phyloP scores from a whole-genome alignment of 2,888 invertebrate genomes.

The Athripsodes cinereus region DNA sequence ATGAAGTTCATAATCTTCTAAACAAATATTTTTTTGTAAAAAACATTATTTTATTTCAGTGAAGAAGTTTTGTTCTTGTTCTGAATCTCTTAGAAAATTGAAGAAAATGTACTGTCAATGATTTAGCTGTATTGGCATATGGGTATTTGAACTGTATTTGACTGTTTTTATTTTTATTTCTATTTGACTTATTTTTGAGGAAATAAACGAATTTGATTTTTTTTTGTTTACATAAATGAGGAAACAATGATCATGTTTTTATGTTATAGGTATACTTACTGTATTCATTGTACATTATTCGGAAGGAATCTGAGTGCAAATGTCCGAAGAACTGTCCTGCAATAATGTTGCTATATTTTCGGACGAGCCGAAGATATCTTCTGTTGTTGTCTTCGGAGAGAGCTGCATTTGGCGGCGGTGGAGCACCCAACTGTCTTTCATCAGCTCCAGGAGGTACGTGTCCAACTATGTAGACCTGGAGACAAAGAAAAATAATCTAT shows the following conservation, averaged over 20 bases:
- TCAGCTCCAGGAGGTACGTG: slow-evolving; percentile 88
- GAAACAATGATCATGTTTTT: background rate
- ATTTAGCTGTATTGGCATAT: no score
- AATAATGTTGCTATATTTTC: slow-evolving; percentile 72
- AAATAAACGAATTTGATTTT: no score
- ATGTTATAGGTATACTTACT: slow-evolving; percentile 47
- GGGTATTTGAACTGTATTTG: no score
- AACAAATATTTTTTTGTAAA: no score
- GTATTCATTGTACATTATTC: slow-evolving; percentile 72
- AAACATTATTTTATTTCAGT: no score
- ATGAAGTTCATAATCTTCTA: no score
- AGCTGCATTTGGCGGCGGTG: slow-evolving; percentile 50
- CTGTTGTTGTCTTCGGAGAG: slow-evolving; percentile 71
- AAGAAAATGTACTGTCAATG: no score
- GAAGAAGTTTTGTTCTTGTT: no score
- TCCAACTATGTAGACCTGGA: slow-evolving; percentile 83
- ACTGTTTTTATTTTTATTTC: no score
- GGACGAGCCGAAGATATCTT: slow-evolving; percentile 67
- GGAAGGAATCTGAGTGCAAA: slow-evolving; percentile 85
- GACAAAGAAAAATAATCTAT: slow-evolving; percentile 27
- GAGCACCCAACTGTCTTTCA: slow-evolving; percentile 66
- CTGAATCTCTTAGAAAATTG: no score
- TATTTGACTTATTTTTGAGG: no score
- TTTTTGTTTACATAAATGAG: no score
- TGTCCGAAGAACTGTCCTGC: slow-evolving; percentile 91